phyloP scores from a whole-genome alignment of 2,888 invertebrate genomes.

The Pterobdella sp. region DNA sequence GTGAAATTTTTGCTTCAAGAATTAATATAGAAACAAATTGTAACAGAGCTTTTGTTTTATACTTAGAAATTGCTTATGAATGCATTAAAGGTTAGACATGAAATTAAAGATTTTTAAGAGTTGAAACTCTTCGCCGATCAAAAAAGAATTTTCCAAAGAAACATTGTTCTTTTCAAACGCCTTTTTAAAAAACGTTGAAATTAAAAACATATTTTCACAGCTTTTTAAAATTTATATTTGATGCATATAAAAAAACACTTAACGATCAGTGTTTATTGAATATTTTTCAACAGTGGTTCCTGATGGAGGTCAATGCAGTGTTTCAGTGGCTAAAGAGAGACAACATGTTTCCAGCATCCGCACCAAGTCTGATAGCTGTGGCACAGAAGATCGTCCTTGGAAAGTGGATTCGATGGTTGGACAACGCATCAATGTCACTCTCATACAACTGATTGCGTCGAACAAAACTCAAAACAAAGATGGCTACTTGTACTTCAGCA shows the following conservation, averaged over 20 bases:
- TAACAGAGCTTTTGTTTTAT: neutral
- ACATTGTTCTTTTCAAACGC: too few species aligned
- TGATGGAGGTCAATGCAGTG: constrained; percentile 11
- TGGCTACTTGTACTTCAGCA: neutral
- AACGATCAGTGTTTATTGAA: too few species aligned
- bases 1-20: constrained; percentile 12
- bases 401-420: constrained; percentile 17
- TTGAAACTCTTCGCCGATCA: too few species aligned
- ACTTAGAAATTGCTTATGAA: constrained; percentile 8
- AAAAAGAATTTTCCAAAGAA: too few species aligned
- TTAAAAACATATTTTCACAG: too few species aligned
- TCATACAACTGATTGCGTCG: constrained; percentile 17
- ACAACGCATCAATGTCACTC: constrained; percentile 23
- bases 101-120: neutral
- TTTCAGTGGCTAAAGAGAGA: constrained; percentile 9
- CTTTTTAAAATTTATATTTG: too few species aligned
- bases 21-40: constrained; percentile 12
- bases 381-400: constrained; percentile 21
- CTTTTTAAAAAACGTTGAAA: too few species aligned
- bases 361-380: constrained; percentile 5
- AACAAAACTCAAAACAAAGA: neutral
- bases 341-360: constrained; percentile 20
- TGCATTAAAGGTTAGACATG: constrained; percentile 12
- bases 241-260: too few species aligned
- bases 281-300: constrained; percentile 17